phyloP scores from a whole-genome alignment of 2,797 vertebrate species.

The Sebastes ruberrimus region DNA sequence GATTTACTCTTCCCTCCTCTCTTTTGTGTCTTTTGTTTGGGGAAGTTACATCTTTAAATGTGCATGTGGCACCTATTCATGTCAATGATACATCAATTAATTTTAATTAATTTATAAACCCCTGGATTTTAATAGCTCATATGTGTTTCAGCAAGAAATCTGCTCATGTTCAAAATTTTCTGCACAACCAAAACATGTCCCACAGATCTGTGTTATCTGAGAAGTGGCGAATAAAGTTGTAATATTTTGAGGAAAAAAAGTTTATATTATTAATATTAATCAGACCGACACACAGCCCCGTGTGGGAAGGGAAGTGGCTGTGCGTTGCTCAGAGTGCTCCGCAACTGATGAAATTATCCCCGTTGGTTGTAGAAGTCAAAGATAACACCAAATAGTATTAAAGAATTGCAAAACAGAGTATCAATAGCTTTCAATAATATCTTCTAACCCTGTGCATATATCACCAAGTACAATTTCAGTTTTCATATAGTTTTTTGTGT shows the following conservation, averaged over 20 bases:
- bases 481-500: background rate
- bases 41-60: background rate
- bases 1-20: background rate
- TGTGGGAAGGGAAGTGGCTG: background rate
- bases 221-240: too few species aligned
- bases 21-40: background rate
- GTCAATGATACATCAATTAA: background rate
- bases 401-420: background rate
- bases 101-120: background rate
- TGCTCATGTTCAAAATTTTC: background rate
- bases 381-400: background rate
- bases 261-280: too few species aligned
- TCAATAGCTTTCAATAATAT: background rate
- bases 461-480: background rate
- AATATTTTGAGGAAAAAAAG: too few species aligned
- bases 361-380: background rate
- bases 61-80: background rate
- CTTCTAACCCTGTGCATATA: background rate
- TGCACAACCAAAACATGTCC: background rate
- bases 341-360: background rate
- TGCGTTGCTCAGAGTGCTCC: too few species aligned
- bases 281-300: background rate
- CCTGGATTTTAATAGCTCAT: background rate
- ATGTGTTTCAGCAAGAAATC: background rate
- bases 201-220: background rate